Evolutionary conservation across 2,888 invertebrate species (phyloP).

Genomic region (Plemyria rubiginata): DNA sequence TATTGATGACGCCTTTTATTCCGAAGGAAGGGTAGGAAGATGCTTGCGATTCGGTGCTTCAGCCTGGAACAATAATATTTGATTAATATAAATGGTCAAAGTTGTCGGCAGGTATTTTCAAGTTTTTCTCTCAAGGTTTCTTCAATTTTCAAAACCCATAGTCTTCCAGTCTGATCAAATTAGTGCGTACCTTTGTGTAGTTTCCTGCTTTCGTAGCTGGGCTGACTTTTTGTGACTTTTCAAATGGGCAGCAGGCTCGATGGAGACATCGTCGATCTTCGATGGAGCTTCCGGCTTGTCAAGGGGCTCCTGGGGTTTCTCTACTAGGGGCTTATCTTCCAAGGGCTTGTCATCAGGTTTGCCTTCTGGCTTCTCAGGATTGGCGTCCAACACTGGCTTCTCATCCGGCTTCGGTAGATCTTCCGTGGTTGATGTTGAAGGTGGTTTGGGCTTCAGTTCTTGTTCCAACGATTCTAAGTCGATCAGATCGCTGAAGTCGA

Average conservation of each 20-base stretch:
- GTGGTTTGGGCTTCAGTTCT: constrained; percentile 50
- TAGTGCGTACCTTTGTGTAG: constrained; percentile 66
- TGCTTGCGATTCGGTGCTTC: constrained; percentile 78
- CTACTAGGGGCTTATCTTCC: constrained; percentile 34
- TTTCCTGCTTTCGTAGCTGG: constrained; percentile 65
- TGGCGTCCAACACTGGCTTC: constrained; percentile 30
- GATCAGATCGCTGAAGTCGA: constrained; percentile 70
- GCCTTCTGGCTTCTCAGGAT: constrained; percentile 38
- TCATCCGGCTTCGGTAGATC: constrained; percentile 37
- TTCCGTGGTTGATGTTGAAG: constrained; percentile 31
- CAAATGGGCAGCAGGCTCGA: constrained; percentile 39
- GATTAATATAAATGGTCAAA: not conserved
- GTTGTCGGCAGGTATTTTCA: no score
- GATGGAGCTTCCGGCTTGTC: constrained; percentile 31
- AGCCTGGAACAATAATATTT: constrained; percentile 64
- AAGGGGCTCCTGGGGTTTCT: constrained; percentile 31
- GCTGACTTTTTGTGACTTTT: constrained; percentile 66
- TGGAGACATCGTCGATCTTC: constrained; percentile 33
- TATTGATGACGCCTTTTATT: constrained; percentile 68
- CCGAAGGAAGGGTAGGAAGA: constrained; percentile 81
- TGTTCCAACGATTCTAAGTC: constrained; percentile 63
- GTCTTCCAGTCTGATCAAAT: no score
- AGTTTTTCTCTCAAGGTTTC: not conserved
- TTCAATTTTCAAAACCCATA: not conserved
- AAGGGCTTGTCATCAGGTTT: constrained; percentile 37